Base-by-base conservation (phyloP, 2,797 vertebrate genomes). In the Gallinago solitaria region DNA sequence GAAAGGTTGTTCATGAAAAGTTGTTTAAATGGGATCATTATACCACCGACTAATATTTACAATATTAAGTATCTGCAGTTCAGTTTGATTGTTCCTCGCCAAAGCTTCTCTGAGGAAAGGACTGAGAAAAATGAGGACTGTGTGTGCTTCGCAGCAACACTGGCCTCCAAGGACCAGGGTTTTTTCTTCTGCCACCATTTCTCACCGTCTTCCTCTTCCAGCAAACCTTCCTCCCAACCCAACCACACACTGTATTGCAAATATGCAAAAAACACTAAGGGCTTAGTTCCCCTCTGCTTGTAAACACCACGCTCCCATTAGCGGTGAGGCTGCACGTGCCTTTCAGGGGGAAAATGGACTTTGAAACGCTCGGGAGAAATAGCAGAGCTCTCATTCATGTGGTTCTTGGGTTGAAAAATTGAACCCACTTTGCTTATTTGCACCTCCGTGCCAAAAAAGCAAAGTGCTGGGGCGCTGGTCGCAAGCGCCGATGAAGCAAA, bases 221-320 rank as follows among this genome's bases (percentile, higher is more conserved):
- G 68, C 33, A 59, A 89, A 74, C 68, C 86, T 89, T 83, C 65
- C 54, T 93, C 54, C 68, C 56, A 71, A 95, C 91, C 77, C 74
- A 88, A 57, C 67, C 67, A 33, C 91, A 57, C 39, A 9, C 71
- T 82, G 50, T 71, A 53, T 83, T 63, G 64, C 89, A 93, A 94
- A 94, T 94, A 95, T 70, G 81, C 93, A 93, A 90, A 89, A 91
- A 97, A 87, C 89, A 91, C 94, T 90, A 77, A 87, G 61, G 93
- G 85, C 94, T 96, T 93, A 87, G 86, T 96, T 96, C 94, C 87
- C 91, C 91, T 95, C 80, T 71, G 95, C 91, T 95, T 95, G 90
- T 91, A 95, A 94, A 93, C 91, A 77, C 86, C 83, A 74, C 51
- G 3, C 33, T 96, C 86, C 93, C 93, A 91, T 95, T 96, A 95